Evolutionary conservation across 2,888 invertebrate species (phyloP), one percentile per base, ranked within the genome.

Genomic region (Sarcophaga variegata): DNA sequence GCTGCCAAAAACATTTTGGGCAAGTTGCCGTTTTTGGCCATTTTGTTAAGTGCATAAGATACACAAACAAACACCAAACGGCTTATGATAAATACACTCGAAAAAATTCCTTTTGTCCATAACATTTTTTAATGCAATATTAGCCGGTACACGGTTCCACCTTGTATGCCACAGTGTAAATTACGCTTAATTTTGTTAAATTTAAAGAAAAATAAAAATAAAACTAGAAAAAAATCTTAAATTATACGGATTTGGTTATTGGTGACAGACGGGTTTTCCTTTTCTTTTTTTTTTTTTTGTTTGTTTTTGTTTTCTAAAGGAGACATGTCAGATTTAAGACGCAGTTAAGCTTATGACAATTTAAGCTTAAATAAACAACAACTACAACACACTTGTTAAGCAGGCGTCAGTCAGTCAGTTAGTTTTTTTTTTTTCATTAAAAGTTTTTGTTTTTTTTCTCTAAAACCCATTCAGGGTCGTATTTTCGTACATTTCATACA

Each of bases 221-320:
- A 63, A 81, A 74, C 45, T 45, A 67, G 1, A 59, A 72, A 69
- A 66, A 86, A 86, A 86, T 81, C 77, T 81, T 75, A 72, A 47
- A 81, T 83, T 82, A 83, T 81, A 87, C 90, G 88, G 89, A 90
- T 91, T 91, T 90, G 92, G 92, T 89, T 90, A 92, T 92, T 90
- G 91, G 91, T 92, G 92, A 92, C 92, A 83, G 71, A 83, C 85
- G 80, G 70, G 88, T 88, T 88, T 90, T 84, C 79, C 75, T 84
- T 87, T 49, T 12, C 11, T 49, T 3, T 22, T 22, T 49, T 12
- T 49, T 49, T 49, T 49, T 14, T 49, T 49, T 11, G 12, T 49
- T 54, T 54, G 12, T 54, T 54, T 54, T 54, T 54, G 4, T 14
- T 54, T 54, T 17, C 54, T 54, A 54, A 17, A 54, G 67, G 80